These are phyloP conservation scores for Actenoides hombroni DNA, from an alignment of 2,113 vertebrate genomes.

Conservation along the genomic window DNA sequence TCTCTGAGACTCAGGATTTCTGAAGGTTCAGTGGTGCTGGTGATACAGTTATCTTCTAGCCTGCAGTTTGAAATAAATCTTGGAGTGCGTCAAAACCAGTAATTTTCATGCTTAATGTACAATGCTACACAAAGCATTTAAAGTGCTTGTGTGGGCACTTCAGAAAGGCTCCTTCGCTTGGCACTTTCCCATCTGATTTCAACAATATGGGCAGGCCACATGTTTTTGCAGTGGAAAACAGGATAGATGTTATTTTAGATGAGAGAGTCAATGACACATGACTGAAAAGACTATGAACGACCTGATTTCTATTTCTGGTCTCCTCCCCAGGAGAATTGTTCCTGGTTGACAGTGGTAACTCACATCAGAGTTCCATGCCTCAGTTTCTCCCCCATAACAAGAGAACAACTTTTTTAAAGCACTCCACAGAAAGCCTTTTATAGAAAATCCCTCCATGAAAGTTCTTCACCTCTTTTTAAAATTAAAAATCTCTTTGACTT, in stretches of 20 bases:
- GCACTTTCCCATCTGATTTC: slow-evolving; percentile 9
- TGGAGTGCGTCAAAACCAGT: not conserved
- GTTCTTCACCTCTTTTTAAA: not conserved
- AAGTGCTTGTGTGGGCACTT: slow-evolving; percentile 27
- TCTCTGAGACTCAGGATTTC: not conserved
- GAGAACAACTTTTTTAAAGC: not conserved
- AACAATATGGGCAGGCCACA: not conserved
- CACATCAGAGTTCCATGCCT: not conserved
- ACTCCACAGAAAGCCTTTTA: not conserved
- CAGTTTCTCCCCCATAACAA: not conserved
- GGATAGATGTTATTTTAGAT: not conserved
- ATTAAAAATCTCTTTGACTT: not conserved
- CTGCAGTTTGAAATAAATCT: slow-evolving; percentile 8
- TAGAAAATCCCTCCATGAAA: not conserved
- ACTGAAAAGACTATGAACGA: not conserved
- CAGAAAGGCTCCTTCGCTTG: slow-evolving; percentile 9
- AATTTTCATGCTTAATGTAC: not conserved
- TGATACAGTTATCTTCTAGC: not conserved
- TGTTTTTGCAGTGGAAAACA: not conserved
- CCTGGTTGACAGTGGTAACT: not conserved
- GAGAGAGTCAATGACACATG: not conserved
- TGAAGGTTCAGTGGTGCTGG: not conserved
- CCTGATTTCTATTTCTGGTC: slow-evolving; percentile 27
- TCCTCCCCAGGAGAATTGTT: not conserved
- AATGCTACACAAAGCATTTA: not conserved